Evolutionary conservation across 2,113 vertebrate species (phyloP).

Genomic region (Chauna torquata): DNA sequence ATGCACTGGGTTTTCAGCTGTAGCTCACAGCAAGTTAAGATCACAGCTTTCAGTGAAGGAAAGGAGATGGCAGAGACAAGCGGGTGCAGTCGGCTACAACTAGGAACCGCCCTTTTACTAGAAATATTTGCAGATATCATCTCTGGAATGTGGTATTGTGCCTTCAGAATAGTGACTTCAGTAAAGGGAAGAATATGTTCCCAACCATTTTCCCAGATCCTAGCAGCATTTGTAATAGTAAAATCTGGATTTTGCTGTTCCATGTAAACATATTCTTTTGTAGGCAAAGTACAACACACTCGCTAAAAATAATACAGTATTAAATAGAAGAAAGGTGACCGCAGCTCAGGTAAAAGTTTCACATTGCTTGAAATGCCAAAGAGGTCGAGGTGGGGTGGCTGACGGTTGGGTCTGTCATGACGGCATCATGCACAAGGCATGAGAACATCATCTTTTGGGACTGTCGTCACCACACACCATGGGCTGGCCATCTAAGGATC

Average conservation of each 20-base stretch:
- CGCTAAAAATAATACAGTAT: neutral
- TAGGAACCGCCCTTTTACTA: neutral
- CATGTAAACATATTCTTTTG: neutral
- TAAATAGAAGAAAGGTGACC: neutral
- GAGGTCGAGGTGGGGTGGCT: accelerated
- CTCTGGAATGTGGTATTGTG: neutral
- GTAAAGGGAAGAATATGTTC: neutral
- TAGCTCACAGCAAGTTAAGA: neutral
- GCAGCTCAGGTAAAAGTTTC: neutral
- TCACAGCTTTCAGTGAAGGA: neutral
- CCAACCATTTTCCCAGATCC: neutral
- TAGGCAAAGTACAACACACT: neutral
- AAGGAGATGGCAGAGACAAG: neutral
- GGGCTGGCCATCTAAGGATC: neutral
- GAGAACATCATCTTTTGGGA: neutral
- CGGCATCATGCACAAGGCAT: accelerated
- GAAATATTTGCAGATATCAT: neutral
- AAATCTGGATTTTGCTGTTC: neutral
- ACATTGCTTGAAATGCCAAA: neutral
- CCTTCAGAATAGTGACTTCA: neutral
- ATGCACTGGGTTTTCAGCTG: neutral
- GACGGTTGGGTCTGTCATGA: accelerated
- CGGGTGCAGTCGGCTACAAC: neutral
- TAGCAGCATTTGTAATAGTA: neutral
- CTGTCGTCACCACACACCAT: accelerated